Evolutionary conservation across 1,140 invertebrate species (phyloP).

Genomic region (Spodoptera litura): DNA sequence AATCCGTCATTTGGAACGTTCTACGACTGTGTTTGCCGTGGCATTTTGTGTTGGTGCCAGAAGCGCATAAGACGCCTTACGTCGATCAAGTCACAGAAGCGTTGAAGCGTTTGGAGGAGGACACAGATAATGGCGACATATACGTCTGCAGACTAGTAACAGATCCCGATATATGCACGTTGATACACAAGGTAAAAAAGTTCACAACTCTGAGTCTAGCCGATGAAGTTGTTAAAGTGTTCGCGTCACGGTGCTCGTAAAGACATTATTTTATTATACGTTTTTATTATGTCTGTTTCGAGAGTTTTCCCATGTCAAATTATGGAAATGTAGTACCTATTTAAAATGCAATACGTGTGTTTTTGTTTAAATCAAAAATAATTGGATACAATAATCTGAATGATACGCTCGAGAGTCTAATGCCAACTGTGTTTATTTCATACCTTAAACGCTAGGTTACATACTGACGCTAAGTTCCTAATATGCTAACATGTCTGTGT

Average conservation of each 20-base stretch:
- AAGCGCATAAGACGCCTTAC: slow-evolving; percentile 65
- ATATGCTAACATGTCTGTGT: no score
- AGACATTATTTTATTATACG: not conserved
- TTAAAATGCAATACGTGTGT: no score
- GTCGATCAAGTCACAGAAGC: slow-evolving; percentile 61
- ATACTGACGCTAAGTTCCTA: no score
- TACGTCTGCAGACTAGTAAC: slow-evolving; percentile 73
- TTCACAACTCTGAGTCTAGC: slow-evolving; percentile 68
- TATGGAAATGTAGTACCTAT: no score
- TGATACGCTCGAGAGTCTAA: no score
- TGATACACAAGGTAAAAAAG: slow-evolving; percentile 75
- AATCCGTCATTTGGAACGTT: slow-evolving; percentile 77
- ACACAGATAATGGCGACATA: slow-evolving; percentile 77
- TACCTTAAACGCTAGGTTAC: no score
- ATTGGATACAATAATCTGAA: no score
- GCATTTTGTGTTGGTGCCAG: slow-evolving; percentile 71
- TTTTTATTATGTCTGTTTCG: no score
- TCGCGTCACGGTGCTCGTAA: slow-evolving; percentile 37
- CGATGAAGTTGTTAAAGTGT: slow-evolving; percentile 64
- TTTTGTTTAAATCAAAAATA: no score
- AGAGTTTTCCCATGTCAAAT: no score
- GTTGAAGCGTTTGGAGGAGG: slow-evolving; percentile 65
- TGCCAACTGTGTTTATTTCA: no score
- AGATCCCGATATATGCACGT: slow-evolving; percentile 68
- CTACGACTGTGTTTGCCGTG: slow-evolving; percentile 77